Conservation (phyloP, 2,113 vertebrate species). For the Stigmatopora argus region DNA sequence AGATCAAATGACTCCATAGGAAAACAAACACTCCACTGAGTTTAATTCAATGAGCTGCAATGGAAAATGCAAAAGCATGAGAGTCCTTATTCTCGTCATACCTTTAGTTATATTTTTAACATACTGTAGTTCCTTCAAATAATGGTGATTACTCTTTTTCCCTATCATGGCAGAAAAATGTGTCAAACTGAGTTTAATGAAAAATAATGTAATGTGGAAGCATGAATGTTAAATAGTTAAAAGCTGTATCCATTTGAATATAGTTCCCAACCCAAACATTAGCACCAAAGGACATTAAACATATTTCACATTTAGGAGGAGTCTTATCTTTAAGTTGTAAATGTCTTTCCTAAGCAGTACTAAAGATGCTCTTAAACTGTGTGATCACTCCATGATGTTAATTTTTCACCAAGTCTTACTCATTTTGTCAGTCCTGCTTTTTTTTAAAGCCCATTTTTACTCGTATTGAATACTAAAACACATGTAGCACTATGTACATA, state of each 20-base stretch:
- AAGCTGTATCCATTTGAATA: background rate
- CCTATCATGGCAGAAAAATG: background rate
- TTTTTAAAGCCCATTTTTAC: background rate
- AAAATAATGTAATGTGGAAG: background rate
- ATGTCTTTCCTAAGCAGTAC: background rate
- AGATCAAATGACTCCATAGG: conserved; percentile 48
- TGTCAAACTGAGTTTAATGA: background rate
- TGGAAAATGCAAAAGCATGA: conserved; percentile 29
- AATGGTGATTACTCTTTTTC: background rate
- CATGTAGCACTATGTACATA: background rate
- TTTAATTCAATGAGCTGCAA: conserved; percentile 46
- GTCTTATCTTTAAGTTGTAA: background rate
- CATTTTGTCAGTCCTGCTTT: background rate
- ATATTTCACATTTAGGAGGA: background rate
- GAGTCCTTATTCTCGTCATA: background rate
- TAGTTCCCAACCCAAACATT: background rate
- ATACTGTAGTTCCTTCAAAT: background rate
- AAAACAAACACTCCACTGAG: conserved; percentile 34
- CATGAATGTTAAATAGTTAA: background rate
- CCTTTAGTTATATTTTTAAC: background rate
- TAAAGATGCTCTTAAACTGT: background rate
- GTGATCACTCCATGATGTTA: no score
- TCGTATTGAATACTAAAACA: background rate
- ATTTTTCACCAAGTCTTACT: background rate
- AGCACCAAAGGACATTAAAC: background rate